Evolutionary conservation across 2,888 invertebrate species (phyloP), one percentile per base, ranked within the genome.

Genomic region (Dynastes tityus): DNA sequence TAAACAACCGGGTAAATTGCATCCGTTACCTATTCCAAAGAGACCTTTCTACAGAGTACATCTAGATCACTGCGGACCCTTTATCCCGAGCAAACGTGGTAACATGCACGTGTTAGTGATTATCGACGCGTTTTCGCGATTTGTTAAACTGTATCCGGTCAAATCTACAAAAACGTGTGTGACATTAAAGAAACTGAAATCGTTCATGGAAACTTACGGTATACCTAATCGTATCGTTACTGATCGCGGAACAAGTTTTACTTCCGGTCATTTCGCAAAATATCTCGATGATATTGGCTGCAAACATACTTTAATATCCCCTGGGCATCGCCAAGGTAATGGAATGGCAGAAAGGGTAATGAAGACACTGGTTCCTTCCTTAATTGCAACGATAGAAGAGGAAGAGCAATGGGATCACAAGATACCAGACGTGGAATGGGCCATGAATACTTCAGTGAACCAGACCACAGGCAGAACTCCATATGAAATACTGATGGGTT

Each of bases 31-130:
- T 32, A 73, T 80, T n/a, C 80, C 80, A 9, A 37, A 40, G 22
- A 29, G 81, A 55, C 81, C 80, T 8, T 82, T 83, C 51, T 65
- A 79, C n/a, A 53, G 76, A 0, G 49, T 83, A 0, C 81, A 82
- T 61, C n/a, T 82, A 0, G 83, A 83, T 65, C 80, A 83, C 61
- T 16, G 81, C 9, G 82, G 82, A 29, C 83, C 82, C 3, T 83
- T 82, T 61, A 58, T 80, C 13, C 78, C 65, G n/a, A 79, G 80
- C 2, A 45, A 53, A 22, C 68, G 76, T 2, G 75, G 77, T 0
- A 82, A 82, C 32, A 74, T 67, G 55, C 79, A 79, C 40, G 55
- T 83, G 2, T 77, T 83, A 2, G 81, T 78, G 3, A 27, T 81
- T 2, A 79, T 83, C 6, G 82, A 82, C 65, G 80, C 82, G 22